phyloP scores from a whole-genome alignment of 2,797 vertebrate species.

The Aldrovandia affinis region DNA sequence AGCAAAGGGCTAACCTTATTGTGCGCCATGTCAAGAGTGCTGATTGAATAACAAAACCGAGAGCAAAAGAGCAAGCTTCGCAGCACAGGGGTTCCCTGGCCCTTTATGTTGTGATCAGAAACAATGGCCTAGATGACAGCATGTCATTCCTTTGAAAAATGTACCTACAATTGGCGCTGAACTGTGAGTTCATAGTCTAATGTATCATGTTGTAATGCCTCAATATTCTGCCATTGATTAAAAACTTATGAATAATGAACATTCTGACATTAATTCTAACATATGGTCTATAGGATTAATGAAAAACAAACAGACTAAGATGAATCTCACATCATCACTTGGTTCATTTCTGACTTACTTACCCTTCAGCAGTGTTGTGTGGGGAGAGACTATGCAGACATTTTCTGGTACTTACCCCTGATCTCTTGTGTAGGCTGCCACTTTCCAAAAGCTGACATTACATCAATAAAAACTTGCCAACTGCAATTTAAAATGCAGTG shows the following conservation, averaged over 20 bases:
- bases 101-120: constrained; percentile 34
- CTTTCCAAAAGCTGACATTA: no score
- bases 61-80: background rate
- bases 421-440: no score
- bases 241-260: constrained; percentile 55
- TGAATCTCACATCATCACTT: constrained; percentile 39
- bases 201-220: constrained; percentile 54
- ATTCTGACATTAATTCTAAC: constrained; percentile 48
- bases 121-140: constrained; percentile 50
- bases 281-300: constrained; percentile 41
- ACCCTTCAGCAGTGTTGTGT: no score
- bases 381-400: no score
- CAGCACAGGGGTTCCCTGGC: constrained; percentile 9
- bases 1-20: constrained; percentile 20
- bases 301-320: constrained; percentile 49
- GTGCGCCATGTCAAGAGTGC: constrained; percentile 10
- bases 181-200: constrained; percentile 51
- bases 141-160: constrained; percentile 53
- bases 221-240: constrained; percentile 50
- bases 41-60: constrained; percentile 10
- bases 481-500: background rate
- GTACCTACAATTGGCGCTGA: constrained; percentile 36
- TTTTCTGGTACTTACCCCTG: no score
- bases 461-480: background rate
- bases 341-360: constrained; percentile 30